Evolutionary conservation across 2,797 vertebrate species (phyloP).

Genomic region (Macropodus opercularis): DNA sequence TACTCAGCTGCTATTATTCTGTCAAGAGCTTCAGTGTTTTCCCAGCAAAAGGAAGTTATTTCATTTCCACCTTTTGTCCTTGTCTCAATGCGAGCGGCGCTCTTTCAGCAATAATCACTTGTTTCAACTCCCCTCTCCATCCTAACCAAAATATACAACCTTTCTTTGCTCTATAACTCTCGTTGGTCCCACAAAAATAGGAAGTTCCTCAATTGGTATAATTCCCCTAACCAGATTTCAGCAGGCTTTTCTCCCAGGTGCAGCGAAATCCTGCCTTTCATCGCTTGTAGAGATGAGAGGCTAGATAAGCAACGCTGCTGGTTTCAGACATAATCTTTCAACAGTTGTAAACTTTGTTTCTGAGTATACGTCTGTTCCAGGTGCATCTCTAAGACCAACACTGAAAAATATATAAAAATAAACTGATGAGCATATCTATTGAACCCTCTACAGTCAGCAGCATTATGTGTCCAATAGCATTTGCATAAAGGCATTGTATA

Average conservation of each 20-base stretch:
- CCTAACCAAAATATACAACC: constrained; percentile 98
- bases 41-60: constrained; percentile 96
- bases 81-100: constrained; percentile 93
- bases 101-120: constrained; percentile 99
- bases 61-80: constrained; percentile 99
- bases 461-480: no score
- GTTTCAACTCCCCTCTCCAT: constrained; percentile 91
- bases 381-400: no score
- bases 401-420: no score
- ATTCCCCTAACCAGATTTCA: constrained; percentile 88
- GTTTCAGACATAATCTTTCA: background rate
- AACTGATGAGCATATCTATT: no score
- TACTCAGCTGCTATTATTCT: constrained; percentile 93
- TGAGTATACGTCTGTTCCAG: no score
- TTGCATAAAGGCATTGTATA: no score
- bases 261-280: constrained; percentile 86
- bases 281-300: constrained; percentile 75
- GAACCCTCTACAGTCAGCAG: no score
- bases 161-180: constrained; percentile 90
- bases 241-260: constrained; percentile 85
- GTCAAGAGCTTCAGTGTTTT: constrained; percentile 90
- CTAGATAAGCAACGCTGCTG: background rate
- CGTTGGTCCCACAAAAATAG: constrained; percentile 94
- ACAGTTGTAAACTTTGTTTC: constrained; percentile 6
- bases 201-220: constrained; percentile 99